A percentile compares a stretch with the other conserved stretches of the same genome.
phyloP scores from a whole-genome alignment of 2,888 invertebrate genomes.

The Trachelus iudaicus region DNA sequence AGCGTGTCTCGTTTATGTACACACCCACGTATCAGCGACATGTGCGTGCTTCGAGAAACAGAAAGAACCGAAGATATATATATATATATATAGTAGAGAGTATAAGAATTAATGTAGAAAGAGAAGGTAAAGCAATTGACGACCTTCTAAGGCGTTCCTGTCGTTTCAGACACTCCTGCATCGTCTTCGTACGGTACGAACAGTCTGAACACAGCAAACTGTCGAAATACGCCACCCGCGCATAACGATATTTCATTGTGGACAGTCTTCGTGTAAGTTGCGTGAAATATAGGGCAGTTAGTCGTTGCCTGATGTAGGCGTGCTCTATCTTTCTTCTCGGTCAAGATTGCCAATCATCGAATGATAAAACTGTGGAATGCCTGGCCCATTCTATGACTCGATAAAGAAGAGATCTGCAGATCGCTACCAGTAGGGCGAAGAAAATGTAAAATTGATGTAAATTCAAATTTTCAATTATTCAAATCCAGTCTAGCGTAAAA shows the following conservation, averaged over 20 bases:
- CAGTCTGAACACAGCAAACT: not conserved
- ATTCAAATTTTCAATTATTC: not conserved
- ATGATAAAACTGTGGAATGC: not conserved
- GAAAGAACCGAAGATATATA: not conserved
- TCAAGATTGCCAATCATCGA: not conserved
- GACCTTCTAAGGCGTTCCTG: slow-evolving; percentile 6
- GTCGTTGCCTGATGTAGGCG: not conserved
- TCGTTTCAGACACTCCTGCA: not conserved
- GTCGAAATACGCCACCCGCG: not conserved
- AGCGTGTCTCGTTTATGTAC: not conserved
- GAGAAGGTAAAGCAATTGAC: not conserved
- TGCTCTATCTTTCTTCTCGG: not conserved
- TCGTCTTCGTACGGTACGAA: not conserved
- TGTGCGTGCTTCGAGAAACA: not conserved
- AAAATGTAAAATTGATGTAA: not conserved
- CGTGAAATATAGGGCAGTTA: not conserved
- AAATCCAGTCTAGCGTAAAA: not conserved
- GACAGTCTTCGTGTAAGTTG: not conserved
- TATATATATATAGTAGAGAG: not conserved
- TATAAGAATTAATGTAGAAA: not conserved
- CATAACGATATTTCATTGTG: not conserved
- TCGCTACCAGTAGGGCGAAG: not conserved
- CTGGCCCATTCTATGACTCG: not conserved
- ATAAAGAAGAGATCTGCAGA: not conserved
- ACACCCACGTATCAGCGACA: not conserved